Conservation (phyloP, 2,888 invertebrate species). For the Ormia ochracea region DNA sequence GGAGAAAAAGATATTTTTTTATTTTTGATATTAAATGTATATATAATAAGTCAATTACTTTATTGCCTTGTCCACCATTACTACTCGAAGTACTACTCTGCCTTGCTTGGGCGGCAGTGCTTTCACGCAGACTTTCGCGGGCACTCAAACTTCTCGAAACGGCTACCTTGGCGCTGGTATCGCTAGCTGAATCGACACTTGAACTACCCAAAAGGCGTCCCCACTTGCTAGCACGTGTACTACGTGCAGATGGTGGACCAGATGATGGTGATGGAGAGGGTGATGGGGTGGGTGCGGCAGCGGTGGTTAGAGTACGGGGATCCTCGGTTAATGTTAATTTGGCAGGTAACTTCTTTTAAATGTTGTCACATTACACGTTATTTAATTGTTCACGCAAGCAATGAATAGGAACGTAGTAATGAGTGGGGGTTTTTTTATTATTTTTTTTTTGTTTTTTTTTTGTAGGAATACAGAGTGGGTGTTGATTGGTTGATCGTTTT, state of each 20-base stretch:
- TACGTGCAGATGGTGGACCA: constrained; percentile 78
- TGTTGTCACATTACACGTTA: constrained; percentile 51
- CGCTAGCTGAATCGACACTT: constrained; percentile 85
- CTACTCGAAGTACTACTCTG: constrained; percentile 77
- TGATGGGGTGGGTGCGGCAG: constrained; percentile 76
- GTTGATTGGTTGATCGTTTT: not conserved
- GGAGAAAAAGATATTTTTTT: not conserved
- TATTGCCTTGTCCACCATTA: constrained; percentile 78
- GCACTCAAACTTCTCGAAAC: constrained; percentile 80
- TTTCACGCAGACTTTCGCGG: constrained; percentile 78
- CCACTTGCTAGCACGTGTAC: constrained; percentile 84
- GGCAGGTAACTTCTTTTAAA: constrained; percentile 77
- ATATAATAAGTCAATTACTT: constrained; percentile 72
- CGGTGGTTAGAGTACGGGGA: constrained; percentile 75
- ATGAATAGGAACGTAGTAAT: not conserved
- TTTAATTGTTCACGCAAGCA: constrained; percentile 1
- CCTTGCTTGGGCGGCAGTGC: constrained; percentile 77
- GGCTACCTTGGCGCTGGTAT: constrained; percentile 79
- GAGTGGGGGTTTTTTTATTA: not conserved
- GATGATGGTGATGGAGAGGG: constrained; percentile 77
- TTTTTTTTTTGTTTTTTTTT: too few species aligned
- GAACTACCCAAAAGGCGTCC: constrained; percentile 88
- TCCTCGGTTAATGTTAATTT: constrained; percentile 77
- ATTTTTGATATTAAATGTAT: not conserved
- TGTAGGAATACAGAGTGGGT: not conserved